Evolutionary conservation across 2,888 invertebrate genomes (phyloP).

Genomic region (Pyralis farinalis): DNA sequence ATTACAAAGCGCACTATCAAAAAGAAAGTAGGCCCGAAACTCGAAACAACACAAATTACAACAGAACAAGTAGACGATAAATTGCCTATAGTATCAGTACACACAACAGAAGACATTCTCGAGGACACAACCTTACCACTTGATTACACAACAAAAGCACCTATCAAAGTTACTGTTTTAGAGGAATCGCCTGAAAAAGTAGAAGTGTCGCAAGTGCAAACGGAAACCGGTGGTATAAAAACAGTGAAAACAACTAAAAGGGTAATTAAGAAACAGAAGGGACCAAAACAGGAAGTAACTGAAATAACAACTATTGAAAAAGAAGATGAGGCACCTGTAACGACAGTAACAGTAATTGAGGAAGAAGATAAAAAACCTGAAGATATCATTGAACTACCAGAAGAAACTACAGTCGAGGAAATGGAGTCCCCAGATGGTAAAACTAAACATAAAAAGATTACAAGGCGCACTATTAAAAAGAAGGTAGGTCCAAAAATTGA

Average conservation of each 20-base stretch:
- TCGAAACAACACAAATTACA: slow-evolving; percentile 29
- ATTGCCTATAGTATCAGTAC: not conserved
- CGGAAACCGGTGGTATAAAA: slow-evolving; percentile 30
- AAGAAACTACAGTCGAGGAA: slow-evolving; percentile 20
- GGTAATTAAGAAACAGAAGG: slow-evolving; percentile 28
- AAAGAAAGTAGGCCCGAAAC: slow-evolving; percentile 25
- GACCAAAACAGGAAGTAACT: slow-evolving; percentile 24
- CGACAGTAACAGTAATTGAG: slow-evolving; percentile 19
- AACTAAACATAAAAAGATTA: slow-evolving; percentile 18
- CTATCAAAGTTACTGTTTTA: too few relatives aligned
- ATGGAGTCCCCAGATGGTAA: slow-evolving; percentile 20
- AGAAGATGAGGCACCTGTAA: slow-evolving; percentile 26
- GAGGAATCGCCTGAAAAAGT: slow-evolving; percentile 31
- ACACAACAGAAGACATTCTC: slow-evolving; percentile 26
- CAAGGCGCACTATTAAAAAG: slow-evolving; percentile 54
- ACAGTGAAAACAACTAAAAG: slow-evolving; percentile 36
- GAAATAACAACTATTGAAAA: slow-evolving; percentile 26
- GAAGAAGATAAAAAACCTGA: slow-evolving; percentile 11
- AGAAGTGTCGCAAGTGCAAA: slow-evolving; percentile 21
- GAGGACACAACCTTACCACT: slow-evolving; percentile 23
- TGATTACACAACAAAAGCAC: slow-evolving; percentile 3
- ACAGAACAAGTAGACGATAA: slow-evolving; percentile 16
- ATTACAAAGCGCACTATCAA: slow-evolving; percentile 33
- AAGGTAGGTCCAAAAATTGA: slow-evolving; percentile 28
- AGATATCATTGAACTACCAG: slow-evolving; percentile 18